A percentile compares a stretch with the other conserved stretches of the same genome.
phyloP scores from a whole-genome alignment of 2,888 invertebrate genomes.

The Tinea pellionella region DNA sequence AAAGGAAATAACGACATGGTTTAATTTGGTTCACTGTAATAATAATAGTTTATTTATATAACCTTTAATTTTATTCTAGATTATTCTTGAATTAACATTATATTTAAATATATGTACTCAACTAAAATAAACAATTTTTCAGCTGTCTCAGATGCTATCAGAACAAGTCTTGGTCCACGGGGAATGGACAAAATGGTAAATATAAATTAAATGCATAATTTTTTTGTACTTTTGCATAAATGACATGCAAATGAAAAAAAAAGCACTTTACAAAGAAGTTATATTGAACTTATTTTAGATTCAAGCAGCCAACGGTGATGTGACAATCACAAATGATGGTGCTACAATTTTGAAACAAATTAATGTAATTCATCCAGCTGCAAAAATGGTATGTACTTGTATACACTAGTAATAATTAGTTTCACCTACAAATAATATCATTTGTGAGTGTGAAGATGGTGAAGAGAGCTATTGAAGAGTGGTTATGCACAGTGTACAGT shows the following conservation, averaged over 20 bases:
- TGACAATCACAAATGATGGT: conserved; percentile 99
- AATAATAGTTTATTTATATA: neutral
- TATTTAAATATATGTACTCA: conserved; percentile 7
- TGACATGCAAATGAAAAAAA: neutral
- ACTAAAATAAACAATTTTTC: conserved; percentile 33
- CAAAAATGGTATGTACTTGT: conserved; percentile 86
- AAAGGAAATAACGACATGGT: neutral
- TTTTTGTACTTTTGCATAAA: neutral
- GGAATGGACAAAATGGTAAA: conserved; percentile 99
- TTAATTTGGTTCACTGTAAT: neutral
- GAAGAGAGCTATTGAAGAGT: too few relatives aligned
- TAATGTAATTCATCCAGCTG: conserved; percentile 98
- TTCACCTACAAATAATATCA: too few relatives aligned
- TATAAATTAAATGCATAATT: conserved; percentile 10
- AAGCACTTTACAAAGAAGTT: too few relatives aligned
- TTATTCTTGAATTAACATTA: neutral
- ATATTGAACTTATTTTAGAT: conserved; percentile 73
- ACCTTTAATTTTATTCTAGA: neutral
- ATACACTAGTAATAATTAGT: neutral
- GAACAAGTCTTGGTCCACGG: conserved; percentile 97
- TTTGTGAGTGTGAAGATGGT: too few relatives aligned
- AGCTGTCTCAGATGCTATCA: conserved; percentile 99
- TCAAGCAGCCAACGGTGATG: conserved; percentile 96
- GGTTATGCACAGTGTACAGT: too few relatives aligned
- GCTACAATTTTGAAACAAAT: conserved; percentile 99